Evolutionary conservation across 2,797 vertebrate genomes (phyloP), one percentile per base, ranked within the genome.

Genomic region (Vultur gryphus): DNA sequence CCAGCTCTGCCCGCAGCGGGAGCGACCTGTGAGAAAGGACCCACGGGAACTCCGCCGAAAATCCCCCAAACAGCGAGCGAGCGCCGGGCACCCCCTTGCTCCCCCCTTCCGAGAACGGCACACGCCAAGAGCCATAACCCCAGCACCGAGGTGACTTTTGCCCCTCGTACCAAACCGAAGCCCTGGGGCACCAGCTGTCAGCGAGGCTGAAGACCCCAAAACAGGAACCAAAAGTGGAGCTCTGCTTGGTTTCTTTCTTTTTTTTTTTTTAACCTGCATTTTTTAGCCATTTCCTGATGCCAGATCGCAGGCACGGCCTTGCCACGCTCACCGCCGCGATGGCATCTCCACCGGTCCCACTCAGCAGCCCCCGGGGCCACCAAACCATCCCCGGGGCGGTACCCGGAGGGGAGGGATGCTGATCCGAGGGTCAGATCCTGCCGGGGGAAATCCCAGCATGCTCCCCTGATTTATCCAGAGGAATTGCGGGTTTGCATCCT

Each of bases 281-380:
- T 86, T 90, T 71, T 9, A 84, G 48, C n/a, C 0, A 0, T 82
- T 78, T 95, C 35, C 49, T 54, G 69, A 11, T 14, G 35, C 37
- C 46, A 12, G 31, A 8, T 73, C 2, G 1, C 26, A 37, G 87
- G 23, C 70, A 35, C 7, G 7, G 6, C 51, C 35, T 77, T 16
- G 0, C 71, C 83, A 8, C 0, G 0, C 21, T 75, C 61, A 8
- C 44, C 7, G 3, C 19, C 3, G 0, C 0, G 0, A 4, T 9
- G 58, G 16, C 77, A 58, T 13, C 59, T 41, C 77, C 2, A 0
- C 55, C 2, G 4, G 7, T 20, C 64, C 59, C 24, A 1, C 33
- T 57, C 3, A 1, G 82, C 57, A 58, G 29, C 41, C 15, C 37
- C 54, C 0, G 1, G 46, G 37, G 31, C 33, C 43, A 43, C 15